Evolutionary conservation across 2,113 vertebrate species (phyloP), one percentile per base, ranked within the genome.

Genomic region (Bothrops jararaca): DNA sequence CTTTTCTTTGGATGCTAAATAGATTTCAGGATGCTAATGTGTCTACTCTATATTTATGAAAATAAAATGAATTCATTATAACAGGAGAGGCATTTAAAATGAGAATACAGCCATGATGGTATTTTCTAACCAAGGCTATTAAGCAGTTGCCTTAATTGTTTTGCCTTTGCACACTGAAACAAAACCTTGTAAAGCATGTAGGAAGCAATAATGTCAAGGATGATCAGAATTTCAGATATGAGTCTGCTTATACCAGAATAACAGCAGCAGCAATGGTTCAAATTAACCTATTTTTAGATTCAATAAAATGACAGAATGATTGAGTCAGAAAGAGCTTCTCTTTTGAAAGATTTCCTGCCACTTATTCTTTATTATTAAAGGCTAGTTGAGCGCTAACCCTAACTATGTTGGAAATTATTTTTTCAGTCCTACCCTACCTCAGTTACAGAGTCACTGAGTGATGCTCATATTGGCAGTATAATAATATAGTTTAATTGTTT

Each of bases 51-150:
- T 92, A 1, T 24, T 95, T 95, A 64, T 92, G 90, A 89, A 39
- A 24, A 6, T 4, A 5, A 95, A 64, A 54, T 0, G 29, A 45
- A 0, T 93, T 88, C 42, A 7, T 92, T 89, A 95, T 94, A 69
- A 93, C 24, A 89, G 6, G 94, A 15, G 93, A 88, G 12, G 89
- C 95, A 91, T 88, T 74, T 89, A 92, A 88, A 0, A 3, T 93
- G 86, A 92, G 91, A 94, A 5, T 89, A 87, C 93, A 92, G 50
- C 90, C 60, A 0, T 88, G 1, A 48, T 86, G 91, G 48, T 7
- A 24, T 0, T 60, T 15, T 56, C 90, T 52, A 34, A 89, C 86
- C 39, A 24, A 22, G 5, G 89, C n/a, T 50, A 53, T 34, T 88
- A 93, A 80, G 45, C 57, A 1, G 45, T 64, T 88, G 4, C 34